phyloP scores from a whole-genome alignment of 2,888 invertebrate genomes.

The Mylabris sibirica region DNA sequence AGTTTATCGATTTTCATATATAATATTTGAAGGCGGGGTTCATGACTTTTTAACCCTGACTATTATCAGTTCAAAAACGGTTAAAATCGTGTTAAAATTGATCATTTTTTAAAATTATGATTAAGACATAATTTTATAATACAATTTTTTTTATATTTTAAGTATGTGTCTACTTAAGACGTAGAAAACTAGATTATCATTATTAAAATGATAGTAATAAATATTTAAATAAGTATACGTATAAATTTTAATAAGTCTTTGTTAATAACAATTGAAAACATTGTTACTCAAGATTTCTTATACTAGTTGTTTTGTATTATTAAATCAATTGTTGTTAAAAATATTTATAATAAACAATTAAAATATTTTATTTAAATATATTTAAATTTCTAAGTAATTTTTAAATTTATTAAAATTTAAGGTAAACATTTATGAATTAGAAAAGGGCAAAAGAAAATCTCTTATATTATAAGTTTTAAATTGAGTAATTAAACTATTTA shows the following conservation, averaged over 20 bases:
- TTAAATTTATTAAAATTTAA: too few relatives aligned
- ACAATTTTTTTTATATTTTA: too few relatives aligned
- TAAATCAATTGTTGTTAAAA: background rate
- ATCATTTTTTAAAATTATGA: background rate
- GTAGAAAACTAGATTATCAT: background rate
- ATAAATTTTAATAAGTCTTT: background rate
- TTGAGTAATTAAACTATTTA: too few relatives aligned
- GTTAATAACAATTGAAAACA: background rate
- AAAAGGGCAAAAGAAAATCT: too few relatives aligned
- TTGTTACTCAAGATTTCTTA: too few relatives aligned
- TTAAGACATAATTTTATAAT: too few relatives aligned
- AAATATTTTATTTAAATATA: too few relatives aligned
- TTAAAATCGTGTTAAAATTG: background rate
- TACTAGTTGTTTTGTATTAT: background rate
- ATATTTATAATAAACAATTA: background rate
- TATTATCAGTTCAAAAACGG: background rate
- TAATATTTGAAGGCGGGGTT: background rate
- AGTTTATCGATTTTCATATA: background rate
- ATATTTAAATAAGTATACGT: background rate
- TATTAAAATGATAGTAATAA: background rate
- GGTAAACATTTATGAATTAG: too few relatives aligned
- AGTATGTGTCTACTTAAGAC: background rate
- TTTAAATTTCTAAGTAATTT: too few relatives aligned
- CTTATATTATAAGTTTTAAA: too few relatives aligned
- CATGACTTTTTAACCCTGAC: slow-evolving; percentile 7